Base-by-base conservation (phyloP, 1,140 invertebrate genomes). In the Parasteatoda tepidariorum region DNA sequence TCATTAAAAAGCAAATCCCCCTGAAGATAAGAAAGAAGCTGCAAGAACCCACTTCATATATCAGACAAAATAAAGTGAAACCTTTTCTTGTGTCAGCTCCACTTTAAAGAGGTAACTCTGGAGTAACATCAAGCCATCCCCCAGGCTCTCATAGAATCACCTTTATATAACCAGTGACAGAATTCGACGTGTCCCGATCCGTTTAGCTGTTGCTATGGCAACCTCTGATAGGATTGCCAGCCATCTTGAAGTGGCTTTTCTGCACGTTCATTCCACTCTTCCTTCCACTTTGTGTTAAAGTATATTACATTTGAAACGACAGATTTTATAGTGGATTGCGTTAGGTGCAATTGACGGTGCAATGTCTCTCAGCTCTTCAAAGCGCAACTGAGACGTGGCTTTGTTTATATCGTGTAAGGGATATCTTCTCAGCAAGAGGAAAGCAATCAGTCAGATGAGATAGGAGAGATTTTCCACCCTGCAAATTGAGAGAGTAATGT, bases 301-400 rank as follows among this genome's bases (percentile, higher is more conserved):
- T 79, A 79, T 79, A 79, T 79, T 79, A 59, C 76, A 79, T 79
- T 79, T 59, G 76, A 68, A 79, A 59, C 64, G 76, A 79, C 76
- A 68, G 76, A 68, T 79, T 79, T 79, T 79, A 68, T 79, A 79
- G 76, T 68, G 74, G 38, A 48, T 48, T 48, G 38, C 18, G 38
- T 48, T 48, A 48, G 38, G 38, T 48, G 38, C 38, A 48, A 48
- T 18, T 18, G 38, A 48, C 38, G 18, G 38, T 18, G 4, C 38
- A 13, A 18, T 48, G n/a, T n/a, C n/a, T 48, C 4, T 18, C 9
- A 48, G 38, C 38, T 48, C 9, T 4, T 48, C 38, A n/a, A n/a
- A n/a, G n/a, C n/a, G n/a, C n/a, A n/a, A n/a, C n/a, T n/a, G n/a
- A n/a, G n/a, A n/a, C n/a, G n/a, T n/a, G n/a, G n/a, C n/a, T n/a